phyloP scores from a whole-genome alignment of 1,140 invertebrate species.

The Drosophila persimilis region DNA sequence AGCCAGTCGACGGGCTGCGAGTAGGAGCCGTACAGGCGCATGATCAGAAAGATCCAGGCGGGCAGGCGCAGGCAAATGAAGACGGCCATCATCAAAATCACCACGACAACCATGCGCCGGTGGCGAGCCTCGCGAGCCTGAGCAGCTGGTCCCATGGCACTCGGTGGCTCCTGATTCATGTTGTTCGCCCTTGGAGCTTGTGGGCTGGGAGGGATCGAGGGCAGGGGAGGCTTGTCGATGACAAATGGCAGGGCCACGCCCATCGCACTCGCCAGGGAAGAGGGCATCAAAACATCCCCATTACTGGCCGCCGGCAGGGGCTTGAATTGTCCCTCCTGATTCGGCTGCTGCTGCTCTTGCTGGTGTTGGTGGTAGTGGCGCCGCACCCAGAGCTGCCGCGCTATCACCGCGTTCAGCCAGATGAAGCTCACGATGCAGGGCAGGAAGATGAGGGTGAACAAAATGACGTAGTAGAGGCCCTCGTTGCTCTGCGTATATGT shows the following conservation, averaged over 20 bases:
- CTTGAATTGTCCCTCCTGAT: conserved; percentile 20
- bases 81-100: conserved; percentile 84
- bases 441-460: conserved; percentile 84
- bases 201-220: not conserved
- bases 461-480: conserved; percentile 78
- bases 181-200: not conserved
- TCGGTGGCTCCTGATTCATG: too few relatives aligned
- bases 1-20: conserved; percentile 81
- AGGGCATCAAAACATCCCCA: conserved; percentile 45
- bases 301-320: conserved; percentile 1
- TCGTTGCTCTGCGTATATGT: conserved; percentile 62
- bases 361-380: conserved; percentile 53
- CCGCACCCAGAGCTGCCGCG: conserved; percentile 83
- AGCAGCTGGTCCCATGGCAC: conserved; percentile 5
- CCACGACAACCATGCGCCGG: conserved; percentile 84
- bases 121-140: conserved; percentile 82
- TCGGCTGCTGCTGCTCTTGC: conserved; percentile 35
- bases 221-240: conserved; percentile 1
- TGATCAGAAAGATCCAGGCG: conserved; percentile 84
- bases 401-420: conserved; percentile 84
- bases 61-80: conserved; percentile 85
- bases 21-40: conserved; percentile 79
- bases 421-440: conserved; percentile 84
- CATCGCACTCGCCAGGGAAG: conserved; percentile 47
- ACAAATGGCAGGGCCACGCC: conserved; percentile 51